phyloP scores from a whole-genome alignment of 2,113 vertebrate species.

The Zapus hudsonius region DNA sequence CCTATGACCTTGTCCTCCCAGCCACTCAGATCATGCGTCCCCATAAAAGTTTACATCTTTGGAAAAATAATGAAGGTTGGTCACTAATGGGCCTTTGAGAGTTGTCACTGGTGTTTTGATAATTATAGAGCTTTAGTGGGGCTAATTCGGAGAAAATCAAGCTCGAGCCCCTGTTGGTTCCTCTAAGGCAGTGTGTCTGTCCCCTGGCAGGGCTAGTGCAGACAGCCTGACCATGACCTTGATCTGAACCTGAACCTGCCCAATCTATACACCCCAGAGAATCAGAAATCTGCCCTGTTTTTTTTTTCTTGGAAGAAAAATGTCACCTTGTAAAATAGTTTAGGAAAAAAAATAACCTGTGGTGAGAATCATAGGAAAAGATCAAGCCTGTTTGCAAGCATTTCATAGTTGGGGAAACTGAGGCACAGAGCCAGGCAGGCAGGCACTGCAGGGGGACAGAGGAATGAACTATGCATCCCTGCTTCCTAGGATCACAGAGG shows the following conservation, averaged over 20 bases:
- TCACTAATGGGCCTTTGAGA: slow-evolving; percentile 77
- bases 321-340: not conserved
- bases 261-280: not conserved
- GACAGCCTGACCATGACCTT: slow-evolving; percentile 49
- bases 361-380: not conserved
- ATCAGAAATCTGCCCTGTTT: not conserved
- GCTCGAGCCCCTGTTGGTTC: slow-evolving; percentile 35
- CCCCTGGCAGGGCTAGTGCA: not conserved
- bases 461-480: not conserved
- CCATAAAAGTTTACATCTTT: slow-evolving; percentile 43
- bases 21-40: slow-evolving; percentile 14
- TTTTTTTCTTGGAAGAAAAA: not conserved
- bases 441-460: not conserved
- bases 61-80: slow-evolving; percentile 64
- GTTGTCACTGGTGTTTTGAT: slow-evolving; percentile 60
- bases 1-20: not conserved
- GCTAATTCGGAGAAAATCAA: slow-evolving; percentile 69
- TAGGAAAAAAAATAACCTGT: not conserved
- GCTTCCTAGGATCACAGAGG: not conserved
- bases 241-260: slow-evolving; percentile 8
- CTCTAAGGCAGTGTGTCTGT: not conserved
- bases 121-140: slow-evolving; percentile 76
- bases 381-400: not conserved
- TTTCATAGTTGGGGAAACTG: slow-evolving; percentile 31
- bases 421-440: not conserved